phyloP scores from a whole-genome alignment of 2,888 invertebrate genomes.

The Bombylius major region DNA sequence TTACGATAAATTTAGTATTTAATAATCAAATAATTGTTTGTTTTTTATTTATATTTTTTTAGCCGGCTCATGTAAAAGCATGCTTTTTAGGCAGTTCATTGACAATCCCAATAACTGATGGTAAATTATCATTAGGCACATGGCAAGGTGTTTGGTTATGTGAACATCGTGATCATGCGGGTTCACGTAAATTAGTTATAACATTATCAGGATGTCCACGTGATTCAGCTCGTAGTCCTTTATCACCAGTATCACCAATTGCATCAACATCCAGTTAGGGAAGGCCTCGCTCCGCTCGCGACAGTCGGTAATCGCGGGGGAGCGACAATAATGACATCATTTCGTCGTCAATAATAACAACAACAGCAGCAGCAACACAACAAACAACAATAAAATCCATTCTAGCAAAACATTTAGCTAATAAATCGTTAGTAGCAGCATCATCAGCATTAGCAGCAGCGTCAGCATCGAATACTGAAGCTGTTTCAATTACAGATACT shows the following conservation, averaged over 20 bases:
- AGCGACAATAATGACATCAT: conserved; percentile 38
- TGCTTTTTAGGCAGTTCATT: conserved; percentile 91
- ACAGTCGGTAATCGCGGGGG: conserved; percentile 40
- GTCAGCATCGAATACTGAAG: background rate
- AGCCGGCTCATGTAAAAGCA: conserved; percentile 97
- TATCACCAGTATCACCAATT: conserved; percentile 72
- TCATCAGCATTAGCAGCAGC: conserved; percentile 18
- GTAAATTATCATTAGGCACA: conserved; percentile 86
- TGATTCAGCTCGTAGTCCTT: conserved; percentile 73
- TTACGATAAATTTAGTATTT: background rate
- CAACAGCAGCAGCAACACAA: too few relatives aligned
- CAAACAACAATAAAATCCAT: conserved; percentile 24
- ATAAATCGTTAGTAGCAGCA: conserved; percentile 28
- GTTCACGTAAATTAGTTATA: conserved; percentile 78
- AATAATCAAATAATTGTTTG: background rate
- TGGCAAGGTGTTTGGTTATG: conserved; percentile 99
- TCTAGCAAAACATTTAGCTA: conserved; percentile 37
- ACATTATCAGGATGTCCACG: conserved; percentile 84
- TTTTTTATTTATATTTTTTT: conserved; percentile 23
- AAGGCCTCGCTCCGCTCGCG: conserved; percentile 48
- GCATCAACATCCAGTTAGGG: conserved; percentile 90
- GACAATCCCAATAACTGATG: conserved; percentile 92
- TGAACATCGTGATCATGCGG: conserved; percentile 93
- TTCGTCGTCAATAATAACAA: conserved; percentile 25
- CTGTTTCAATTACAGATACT: background rate